phyloP scores from a whole-genome alignment of 2,797 vertebrate genomes.

The Tauraco hartlaubi region DNA sequence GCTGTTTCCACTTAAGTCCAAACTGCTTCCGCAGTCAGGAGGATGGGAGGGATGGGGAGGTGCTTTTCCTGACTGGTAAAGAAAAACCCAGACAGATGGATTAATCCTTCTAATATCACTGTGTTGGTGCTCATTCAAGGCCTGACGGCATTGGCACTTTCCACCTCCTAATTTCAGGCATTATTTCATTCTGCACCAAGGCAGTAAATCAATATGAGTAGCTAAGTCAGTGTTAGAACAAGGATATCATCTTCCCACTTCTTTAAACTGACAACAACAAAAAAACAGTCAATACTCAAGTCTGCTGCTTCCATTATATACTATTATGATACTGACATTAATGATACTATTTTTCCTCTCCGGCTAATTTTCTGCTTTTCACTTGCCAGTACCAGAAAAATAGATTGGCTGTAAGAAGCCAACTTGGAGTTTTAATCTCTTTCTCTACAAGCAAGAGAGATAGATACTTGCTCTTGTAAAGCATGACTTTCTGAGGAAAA shows the following conservation, averaged over 20 bases:
- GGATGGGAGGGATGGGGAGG: neutral
- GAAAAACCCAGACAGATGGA: neutral
- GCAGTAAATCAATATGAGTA: neutral
- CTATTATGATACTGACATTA: neutral
- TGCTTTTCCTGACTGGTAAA: neutral
- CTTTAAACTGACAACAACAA: neutral
- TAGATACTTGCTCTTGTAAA: neutral
- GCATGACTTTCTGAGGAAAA: neutral
- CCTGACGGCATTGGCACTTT: neutral
- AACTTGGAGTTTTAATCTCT: neutral
- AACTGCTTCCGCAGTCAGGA: neutral
- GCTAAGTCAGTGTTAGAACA: neutral
- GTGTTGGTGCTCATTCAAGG: neutral
- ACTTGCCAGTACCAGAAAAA: neutral
- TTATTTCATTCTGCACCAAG: neutral
- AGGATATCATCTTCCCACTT: neutral
- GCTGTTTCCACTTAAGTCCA: neutral
- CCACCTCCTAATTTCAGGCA: neutral
- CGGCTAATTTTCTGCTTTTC: neutral
- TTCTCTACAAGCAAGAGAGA: neutral
- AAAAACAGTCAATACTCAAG: neutral
- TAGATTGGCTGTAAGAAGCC: neutral
- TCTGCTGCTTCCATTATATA: neutral
- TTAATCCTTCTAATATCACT: neutral
- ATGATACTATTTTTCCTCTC: neutral